phyloP scores from a whole-genome alignment of 2,888 invertebrate genomes.

The Nezara viridula region DNA sequence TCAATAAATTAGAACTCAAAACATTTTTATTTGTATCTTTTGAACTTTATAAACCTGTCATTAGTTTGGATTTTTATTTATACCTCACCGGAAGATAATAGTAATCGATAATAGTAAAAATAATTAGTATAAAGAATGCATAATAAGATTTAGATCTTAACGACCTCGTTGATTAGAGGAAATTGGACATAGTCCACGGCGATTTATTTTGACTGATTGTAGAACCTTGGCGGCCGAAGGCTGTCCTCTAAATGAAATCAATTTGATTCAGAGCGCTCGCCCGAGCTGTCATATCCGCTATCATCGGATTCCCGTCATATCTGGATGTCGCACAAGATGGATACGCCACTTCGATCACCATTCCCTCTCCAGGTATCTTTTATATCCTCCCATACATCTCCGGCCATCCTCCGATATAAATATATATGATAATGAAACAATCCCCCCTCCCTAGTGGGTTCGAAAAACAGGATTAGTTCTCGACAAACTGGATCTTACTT shows the following conservation, averaged over 20 bases:
- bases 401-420: not conserved
- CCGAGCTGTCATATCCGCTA: not conserved
- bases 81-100: too few species aligned
- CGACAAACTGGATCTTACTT: constrained; percentile 26
- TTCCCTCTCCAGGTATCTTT: not conserved
- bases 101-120: too few species aligned
- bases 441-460: not conserved
- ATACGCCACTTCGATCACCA: constrained; percentile 3
- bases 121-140: not conserved
- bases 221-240: constrained; percentile 38
- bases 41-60: too few species aligned
- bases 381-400: constrained; percentile 6
- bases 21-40: too few species aligned
- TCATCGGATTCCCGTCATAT: constrained; percentile 35
- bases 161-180: constrained; percentile 34
- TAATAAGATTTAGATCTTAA: not conserved
- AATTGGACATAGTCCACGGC: constrained; percentile 46
- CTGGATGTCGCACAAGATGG: not conserved
- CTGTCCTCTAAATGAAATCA: constrained; percentile 38
- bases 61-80: too few species aligned
- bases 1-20: too few species aligned
- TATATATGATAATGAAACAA: constrained; percentile 44
- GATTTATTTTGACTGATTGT: constrained; percentile 37
- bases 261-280: constrained; percentile 34
- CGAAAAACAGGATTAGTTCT: not conserved